phyloP scores from a whole-genome alignment of 2,797 vertebrate genomes.

The Sarcophilus harrisii region DNA sequence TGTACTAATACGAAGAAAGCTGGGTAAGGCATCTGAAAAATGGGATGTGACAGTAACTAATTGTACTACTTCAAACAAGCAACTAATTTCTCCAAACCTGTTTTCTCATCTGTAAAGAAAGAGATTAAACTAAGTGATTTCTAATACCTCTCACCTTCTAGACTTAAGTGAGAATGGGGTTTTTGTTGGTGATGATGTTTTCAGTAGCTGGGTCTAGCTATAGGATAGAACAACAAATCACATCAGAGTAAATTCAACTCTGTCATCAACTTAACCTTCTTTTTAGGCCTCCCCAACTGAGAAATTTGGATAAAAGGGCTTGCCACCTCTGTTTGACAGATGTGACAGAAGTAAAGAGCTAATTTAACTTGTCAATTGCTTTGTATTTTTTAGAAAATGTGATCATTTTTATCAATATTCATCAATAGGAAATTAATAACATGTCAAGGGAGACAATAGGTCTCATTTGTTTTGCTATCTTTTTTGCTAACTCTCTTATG shows the following conservation, averaged over 20 bases:
- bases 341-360: not conserved
- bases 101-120: not conserved
- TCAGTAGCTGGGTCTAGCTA: not conserved
- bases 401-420: not conserved
- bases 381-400: not conserved
- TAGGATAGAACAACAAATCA: not conserved
- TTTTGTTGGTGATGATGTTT: not conserved
- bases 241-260: conserved; percentile 23
- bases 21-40: not conserved
- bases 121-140: not conserved
- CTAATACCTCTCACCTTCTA: not conserved
- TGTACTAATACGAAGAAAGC: not conserved
- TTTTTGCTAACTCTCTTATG: not conserved
- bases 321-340: not conserved
- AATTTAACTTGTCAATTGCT: not conserved
- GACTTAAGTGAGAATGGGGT: not conserved
- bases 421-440: not conserved
- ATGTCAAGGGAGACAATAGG: not conserved
- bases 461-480: not conserved
- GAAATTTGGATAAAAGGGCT: not conserved
- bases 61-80: not conserved
- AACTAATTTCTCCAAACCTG: not conserved
- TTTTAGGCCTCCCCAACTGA: not conserved
- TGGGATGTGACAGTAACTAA: not conserved
- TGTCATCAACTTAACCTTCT: not conserved